Base-by-base conservation (phyloP, 1,140 invertebrate genomes). In the Neodiprion lecontei region DNA sequence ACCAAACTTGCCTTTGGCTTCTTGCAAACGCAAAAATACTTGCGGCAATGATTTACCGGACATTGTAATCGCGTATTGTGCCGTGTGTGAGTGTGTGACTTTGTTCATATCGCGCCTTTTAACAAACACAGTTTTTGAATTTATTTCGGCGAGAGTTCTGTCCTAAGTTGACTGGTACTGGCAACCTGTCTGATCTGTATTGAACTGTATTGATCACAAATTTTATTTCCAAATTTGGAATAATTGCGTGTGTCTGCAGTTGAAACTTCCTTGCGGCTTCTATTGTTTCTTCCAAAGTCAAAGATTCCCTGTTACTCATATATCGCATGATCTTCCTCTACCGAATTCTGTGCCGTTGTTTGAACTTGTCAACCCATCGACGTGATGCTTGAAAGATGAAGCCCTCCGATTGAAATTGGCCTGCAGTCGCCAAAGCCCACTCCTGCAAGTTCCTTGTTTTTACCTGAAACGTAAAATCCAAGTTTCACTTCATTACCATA, bases 91-190 rank as follows among this genome's bases (percentile, higher is more conserved):
- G 17, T 21, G 17, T 21, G 17, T 21, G 17, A 72, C 74, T 40
- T 75, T 61, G 50, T 75, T 72, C 47, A 75, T 75, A 53, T 71
- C 53, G 7, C 71, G 70, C 28, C 74, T 40, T 28, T 75, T 75
- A 5, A 69, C 69, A 72, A 72, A 75, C 9, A 75, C 69, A 11
- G 67, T 72, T 40, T 75, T 75, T 10, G 40, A 21, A 14, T 17
- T 68, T 72, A 53, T 75, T 61, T 71, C 69, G 8, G 74, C 53
- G 23, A 75, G 69, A 72, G 69, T 75, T 28, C 74, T 72, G 48
- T 75, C 70, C 23, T 21, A 75, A 14, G 49, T 72, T 12, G 74
- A 75, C 61, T 75, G 74, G 53, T 75, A 72, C 50, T 75, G 74
- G 23, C 69, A 75, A 8, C 74, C 61, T 67, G 70, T 17, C 72